Conservation (phyloP, 1,140 invertebrate species). For the Mactra quadrangularis region DNA sequence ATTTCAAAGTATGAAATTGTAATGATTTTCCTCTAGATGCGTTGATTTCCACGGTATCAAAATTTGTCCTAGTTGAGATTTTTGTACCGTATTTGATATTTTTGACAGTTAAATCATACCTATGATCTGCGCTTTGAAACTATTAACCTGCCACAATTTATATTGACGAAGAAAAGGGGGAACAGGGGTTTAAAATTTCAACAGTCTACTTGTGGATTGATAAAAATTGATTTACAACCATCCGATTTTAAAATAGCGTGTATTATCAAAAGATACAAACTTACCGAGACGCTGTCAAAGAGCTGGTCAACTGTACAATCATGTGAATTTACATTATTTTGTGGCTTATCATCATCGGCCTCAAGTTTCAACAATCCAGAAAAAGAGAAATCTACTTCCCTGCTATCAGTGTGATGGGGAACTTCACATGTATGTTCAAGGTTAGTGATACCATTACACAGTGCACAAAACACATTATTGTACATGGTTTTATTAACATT, state of each 20-base stretch:
- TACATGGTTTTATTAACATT: not conserved
- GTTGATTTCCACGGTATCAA: too few relatives aligned
- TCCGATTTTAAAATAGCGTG: not conserved
- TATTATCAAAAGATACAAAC: not conserved
- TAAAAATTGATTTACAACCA: not conserved
- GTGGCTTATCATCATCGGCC: not conserved
- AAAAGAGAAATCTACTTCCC: not conserved
- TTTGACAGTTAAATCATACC: too few relatives aligned
- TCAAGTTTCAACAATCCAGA: conserved; percentile 23
- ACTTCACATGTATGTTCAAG: not conserved
- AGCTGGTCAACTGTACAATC: not conserved
- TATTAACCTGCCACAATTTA: too few relatives aligned
- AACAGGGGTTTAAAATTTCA: not conserved
- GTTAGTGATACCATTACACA: conserved; percentile 22
- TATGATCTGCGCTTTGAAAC: too few relatives aligned
- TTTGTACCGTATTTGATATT: too few relatives aligned
- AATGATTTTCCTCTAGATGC: too few relatives aligned
- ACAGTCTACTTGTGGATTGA: not conserved
- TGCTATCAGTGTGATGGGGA: not conserved
- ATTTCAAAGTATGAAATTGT: too few relatives aligned
- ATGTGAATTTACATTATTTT: not conserved
- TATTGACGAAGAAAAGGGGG: not conserved
- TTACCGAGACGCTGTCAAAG: conserved; percentile 8
- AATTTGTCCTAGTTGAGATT: too few relatives aligned
- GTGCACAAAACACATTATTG: conserved; percentile 23